Evolutionary conservation across 2,888 invertebrate genomes (phyloP).

Genomic region (Phaonia tiefii): DNA sequence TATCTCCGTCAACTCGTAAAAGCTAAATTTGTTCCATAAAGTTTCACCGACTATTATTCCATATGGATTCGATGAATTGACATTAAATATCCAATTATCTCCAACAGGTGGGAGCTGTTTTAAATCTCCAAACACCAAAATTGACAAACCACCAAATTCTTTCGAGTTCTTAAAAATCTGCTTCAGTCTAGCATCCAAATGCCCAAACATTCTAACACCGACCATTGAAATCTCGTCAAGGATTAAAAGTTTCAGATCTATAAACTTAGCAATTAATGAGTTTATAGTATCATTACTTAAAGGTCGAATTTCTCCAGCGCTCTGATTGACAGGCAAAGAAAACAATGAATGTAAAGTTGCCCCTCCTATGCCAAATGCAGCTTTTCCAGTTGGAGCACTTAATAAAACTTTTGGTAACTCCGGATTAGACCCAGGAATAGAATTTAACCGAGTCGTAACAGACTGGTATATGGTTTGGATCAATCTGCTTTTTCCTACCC

Average conservation of each 20-base stretch:
- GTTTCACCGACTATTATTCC: neutral
- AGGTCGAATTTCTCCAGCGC: constrained; percentile 44
- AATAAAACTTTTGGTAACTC: constrained; percentile 41
- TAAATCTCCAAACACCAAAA: no score
- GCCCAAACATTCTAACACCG: constrained; percentile 42
- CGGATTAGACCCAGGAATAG: constrained; percentile 35
- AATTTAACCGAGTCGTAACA: constrained; percentile 37
- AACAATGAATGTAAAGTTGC: constrained; percentile 40
- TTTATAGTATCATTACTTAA: constrained; percentile 44
- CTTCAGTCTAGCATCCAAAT: constrained; percentile 38
- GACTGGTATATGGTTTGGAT: constrained; percentile 48
- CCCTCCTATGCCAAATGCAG: constrained; percentile 51
- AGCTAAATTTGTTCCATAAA: constrained; percentile 15
- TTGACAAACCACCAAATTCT: constrained; percentile 36
- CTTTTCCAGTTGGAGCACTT: constrained; percentile 39
- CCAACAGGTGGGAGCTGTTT: no score
- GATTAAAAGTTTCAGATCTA: constrained; percentile 48
- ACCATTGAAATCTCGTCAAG: constrained; percentile 60
- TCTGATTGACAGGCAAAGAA: constrained; percentile 49
- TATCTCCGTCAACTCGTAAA: constrained; percentile 1
- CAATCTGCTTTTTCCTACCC: constrained; percentile 48
- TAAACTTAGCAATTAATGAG: constrained; percentile 30
- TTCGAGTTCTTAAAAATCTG: constrained; percentile 49
- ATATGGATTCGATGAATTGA: neutral
- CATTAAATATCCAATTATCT: neutral